A percentile compares a stretch with the other conserved stretches of the same genome.
These are phyloP conservation scores for Hybognathus amarus DNA, from an alignment of 2,797 vertebrate species.

Conservation along the genomic window DNA sequence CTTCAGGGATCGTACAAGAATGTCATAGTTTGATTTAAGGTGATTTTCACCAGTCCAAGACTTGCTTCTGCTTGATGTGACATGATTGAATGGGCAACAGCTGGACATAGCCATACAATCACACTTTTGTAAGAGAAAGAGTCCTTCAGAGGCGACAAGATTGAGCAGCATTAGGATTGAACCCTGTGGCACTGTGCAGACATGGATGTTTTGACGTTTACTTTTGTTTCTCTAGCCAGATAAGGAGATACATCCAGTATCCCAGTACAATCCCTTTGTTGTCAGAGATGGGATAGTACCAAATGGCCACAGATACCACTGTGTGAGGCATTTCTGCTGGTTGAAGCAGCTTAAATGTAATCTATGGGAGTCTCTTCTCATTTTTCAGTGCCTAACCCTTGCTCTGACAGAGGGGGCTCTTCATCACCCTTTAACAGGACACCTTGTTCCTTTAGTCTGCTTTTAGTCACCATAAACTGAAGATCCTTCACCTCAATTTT, in stretches of 20 bases:
- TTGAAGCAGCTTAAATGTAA: constrained; percentile 35
- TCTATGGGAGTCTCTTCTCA: constrained; percentile 42
- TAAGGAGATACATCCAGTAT: constrained; percentile 10
- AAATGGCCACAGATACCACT: constrained; percentile 30
- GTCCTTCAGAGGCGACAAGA: constrained; percentile 29
- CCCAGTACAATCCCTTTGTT: constrained; percentile 2
- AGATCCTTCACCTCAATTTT: constrained; percentile 33
- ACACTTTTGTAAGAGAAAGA: constrained; percentile 33
- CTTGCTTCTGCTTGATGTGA: constrained; percentile 30
- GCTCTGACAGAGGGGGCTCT: constrained; percentile 43
- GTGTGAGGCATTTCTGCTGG: constrained; percentile 21
- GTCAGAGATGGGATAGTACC: constrained; percentile 19
- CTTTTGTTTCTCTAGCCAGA: constrained; percentile 22
- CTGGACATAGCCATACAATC: constrained; percentile 75
- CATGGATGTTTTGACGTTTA: constrained; percentile 45
- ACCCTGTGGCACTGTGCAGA: constrained; percentile 8
- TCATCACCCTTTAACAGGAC: constrained; percentile 49
- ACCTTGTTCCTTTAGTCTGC: constrained; percentile 45
- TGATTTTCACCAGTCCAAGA: constrained; percentile 28
- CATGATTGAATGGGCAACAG: constrained; percentile 50
- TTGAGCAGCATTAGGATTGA: background rate
- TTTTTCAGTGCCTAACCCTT: constrained; percentile 70
- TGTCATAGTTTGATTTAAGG: constrained; percentile 23
- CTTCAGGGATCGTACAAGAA: constrained; percentile 48
- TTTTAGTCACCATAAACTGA: constrained; percentile 36